These are phyloP conservation scores for Anarhynchus alexandrinus DNA, from an alignment of 2,113 vertebrate genomes.

Conservation along the genomic window DNA sequence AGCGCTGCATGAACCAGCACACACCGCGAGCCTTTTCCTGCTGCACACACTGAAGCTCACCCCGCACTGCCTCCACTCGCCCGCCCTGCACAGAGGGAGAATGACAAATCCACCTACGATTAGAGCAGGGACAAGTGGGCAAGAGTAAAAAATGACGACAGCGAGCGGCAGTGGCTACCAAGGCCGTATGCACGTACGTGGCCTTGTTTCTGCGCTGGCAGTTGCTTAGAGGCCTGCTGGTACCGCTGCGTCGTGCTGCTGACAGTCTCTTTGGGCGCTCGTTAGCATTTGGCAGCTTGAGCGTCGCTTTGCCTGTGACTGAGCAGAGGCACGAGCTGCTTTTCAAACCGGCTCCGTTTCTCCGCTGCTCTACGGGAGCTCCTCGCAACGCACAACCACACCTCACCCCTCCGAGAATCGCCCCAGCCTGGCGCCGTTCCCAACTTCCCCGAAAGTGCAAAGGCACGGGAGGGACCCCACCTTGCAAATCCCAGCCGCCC, in stretches of 20 bases:
- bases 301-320: not conserved
- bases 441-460: not conserved
- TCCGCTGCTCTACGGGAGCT: not conserved
- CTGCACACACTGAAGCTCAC: not conserved
- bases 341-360: fast-evolving
- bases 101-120: not conserved
- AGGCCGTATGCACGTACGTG: not conserved
- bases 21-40: not conserved
- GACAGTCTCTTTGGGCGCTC: not conserved
- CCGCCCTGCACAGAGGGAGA: not conserved
- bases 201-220: not conserved
- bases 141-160: fast-evolving
- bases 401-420: fast-evolving
- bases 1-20: not conserved
- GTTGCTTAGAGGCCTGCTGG: not conserved
- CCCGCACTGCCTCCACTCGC: fast-evolving
- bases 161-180: not conserved
- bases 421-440: not conserved
- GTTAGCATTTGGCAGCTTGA: not conserved
- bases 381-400: fast-evolving
- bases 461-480: not conserved
- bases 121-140: not conserved
- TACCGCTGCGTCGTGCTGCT: not conserved
- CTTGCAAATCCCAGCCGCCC: not conserved
- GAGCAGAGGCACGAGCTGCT: not conserved